Conservation (phyloP, 1,140 invertebrate genomes). For the Leptopilina boulardi region DNA sequence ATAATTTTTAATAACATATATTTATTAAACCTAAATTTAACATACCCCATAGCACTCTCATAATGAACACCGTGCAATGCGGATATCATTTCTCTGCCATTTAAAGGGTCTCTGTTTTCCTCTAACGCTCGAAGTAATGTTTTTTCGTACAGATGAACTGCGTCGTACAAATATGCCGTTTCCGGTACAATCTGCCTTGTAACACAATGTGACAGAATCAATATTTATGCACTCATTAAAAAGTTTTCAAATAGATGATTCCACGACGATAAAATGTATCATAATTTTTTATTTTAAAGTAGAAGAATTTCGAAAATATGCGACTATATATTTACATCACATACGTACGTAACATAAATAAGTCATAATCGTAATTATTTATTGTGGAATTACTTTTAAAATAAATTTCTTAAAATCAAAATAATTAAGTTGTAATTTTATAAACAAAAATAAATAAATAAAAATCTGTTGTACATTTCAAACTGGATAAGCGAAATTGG, state of each 20-base stretch:
- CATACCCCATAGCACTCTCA: slow-evolving; percentile 90
- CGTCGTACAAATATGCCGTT: slow-evolving; percentile 94
- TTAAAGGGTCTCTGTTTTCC: slow-evolving; percentile 80
- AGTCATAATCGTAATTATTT: too few relatives aligned
- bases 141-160: slow-evolving; percentile 89
- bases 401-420: too few relatives aligned
- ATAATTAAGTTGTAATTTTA: too few relatives aligned
- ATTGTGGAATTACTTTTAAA: too few relatives aligned
- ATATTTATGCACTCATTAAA: slow-evolving; percentile 8
- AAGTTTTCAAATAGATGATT: neutral
- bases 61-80: slow-evolving; percentile 86
- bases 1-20: too few relatives aligned
- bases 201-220: slow-evolving; percentile 54
- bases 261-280: too few relatives aligned
- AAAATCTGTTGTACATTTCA: too few relatives aligned
- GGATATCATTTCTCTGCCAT: slow-evolving; percentile 84
- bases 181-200: slow-evolving; percentile 86
- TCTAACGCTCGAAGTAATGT: slow-evolving; percentile 83
- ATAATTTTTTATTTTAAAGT: neutral
- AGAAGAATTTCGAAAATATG: too few relatives aligned
- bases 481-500: too few relatives aligned
- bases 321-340: too few relatives aligned
- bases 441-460: too few relatives aligned
- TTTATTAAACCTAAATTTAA: slow-evolving; percentile 41
- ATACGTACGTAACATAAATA: too few relatives aligned